Base-by-base conservation (phyloP, 2,797 vertebrate species). In the Sebastiscus tertius region DNA sequence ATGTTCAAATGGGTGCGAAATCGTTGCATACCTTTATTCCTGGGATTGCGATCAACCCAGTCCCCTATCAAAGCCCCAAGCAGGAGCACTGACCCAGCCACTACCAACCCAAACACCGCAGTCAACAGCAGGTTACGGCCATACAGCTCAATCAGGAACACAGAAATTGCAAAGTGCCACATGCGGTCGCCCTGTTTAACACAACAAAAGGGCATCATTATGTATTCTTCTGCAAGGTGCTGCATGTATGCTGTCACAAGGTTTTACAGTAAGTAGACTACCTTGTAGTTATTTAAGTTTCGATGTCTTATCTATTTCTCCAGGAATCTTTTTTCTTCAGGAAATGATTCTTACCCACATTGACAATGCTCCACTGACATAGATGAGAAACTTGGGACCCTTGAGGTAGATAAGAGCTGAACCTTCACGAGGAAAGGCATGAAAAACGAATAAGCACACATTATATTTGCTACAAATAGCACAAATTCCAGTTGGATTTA, bases 41-140 rank as follows among this genome's bases (percentile, higher is more conserved):
- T 96, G 78, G 96, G 95, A 88, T 97, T 96, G 64, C 96, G 96
- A 84, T 97, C 94, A 11, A 96, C 94, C 95, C 94, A 97, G 79
- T 96, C 95, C 88, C 96, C 97, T 89, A 96, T 95, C 88, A 96
- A 90, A 69, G 95, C 95, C 13, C 95, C 96, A n/a, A 96, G 94
- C 39, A 97, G 85, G 77, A 96, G 92, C 70, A 96, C 92, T 54
- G 96, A 97, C 71, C 95, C 95, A 29, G 96, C 94, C 69, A 96
- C 93, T 33, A 95, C 95, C 88, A 97, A 86, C 70, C 95, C 96
- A 90, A 96, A 96, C 84, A 96, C 91, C 0, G 93, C 94, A 70
- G 87, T 96, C 87, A 95, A 88, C 85, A 97, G 94, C 86, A 96
- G 90, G 87, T 93, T 94, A 59, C 90, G 92, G 58, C 94, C 91